phyloP scores from a whole-genome alignment of 2,797 vertebrate genomes.

The Enteromius unitaeniatus region DNA sequence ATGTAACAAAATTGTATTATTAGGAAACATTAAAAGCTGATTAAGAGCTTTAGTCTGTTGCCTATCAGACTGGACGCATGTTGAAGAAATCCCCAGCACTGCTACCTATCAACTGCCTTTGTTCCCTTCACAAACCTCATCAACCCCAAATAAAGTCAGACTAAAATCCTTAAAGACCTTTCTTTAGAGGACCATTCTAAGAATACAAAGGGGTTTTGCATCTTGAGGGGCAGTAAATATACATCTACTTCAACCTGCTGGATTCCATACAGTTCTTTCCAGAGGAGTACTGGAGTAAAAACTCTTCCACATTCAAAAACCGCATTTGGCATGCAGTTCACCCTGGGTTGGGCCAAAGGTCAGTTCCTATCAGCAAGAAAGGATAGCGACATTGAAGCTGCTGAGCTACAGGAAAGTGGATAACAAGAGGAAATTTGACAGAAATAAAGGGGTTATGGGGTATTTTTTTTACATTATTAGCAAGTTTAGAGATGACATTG shows the following conservation, averaged over 20 bases:
- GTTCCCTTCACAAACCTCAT: neutral
- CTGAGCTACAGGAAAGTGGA: neutral
- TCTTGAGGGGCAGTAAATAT: neutral
- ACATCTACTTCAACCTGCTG: neutral
- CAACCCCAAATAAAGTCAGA: neutral
- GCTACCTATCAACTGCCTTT: neutral
- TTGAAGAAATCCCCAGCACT: neutral
- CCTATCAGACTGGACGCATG: neutral
- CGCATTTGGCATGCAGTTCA: slow-evolving; percentile 2
- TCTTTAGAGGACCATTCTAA: neutral
- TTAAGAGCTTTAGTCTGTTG: neutral
- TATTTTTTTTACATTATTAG: neutral
- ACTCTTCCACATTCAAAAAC: slow-evolving; percentile 5
- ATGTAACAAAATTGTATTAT: slow-evolving; percentile 18
- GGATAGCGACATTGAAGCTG: neutral
- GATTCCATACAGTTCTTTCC: neutral
- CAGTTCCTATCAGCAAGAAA: slow-evolving; percentile 28
- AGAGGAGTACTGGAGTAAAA: neutral
- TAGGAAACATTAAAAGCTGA: neutral
- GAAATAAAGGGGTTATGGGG: slow-evolving; percentile 4
- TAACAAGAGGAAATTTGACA: neutral
- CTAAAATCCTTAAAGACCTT: neutral
- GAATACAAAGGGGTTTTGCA: neutral
- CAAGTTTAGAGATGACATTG: neutral
- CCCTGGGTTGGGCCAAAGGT: neutral